Evolutionary conservation across 1,140 invertebrate species (phyloP).

Genomic region (Orius insidiosus): DNA sequence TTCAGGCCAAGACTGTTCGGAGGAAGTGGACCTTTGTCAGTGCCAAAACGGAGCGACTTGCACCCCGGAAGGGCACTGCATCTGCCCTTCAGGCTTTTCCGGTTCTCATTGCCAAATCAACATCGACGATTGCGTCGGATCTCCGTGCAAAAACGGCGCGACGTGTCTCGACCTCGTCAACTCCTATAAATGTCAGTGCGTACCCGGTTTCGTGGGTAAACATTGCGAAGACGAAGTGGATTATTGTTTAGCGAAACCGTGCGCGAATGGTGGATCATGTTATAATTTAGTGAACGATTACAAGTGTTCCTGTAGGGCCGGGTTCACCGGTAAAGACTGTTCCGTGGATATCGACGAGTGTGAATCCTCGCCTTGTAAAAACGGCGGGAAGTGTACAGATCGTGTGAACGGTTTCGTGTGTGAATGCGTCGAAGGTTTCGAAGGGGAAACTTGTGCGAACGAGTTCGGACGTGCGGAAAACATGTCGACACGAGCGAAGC

Average conservation of each 20-base stretch:
- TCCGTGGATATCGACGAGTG: conserved; percentile 74
- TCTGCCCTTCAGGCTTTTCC: conserved; percentile 55
- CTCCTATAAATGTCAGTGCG: conserved; percentile 68
- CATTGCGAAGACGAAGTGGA: conserved; percentile 70
- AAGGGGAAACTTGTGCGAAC: conserved; percentile 46
- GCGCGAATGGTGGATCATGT: conserved; percentile 74
- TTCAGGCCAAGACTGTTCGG: conserved; percentile 68
- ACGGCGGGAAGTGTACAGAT: conserved; percentile 68
- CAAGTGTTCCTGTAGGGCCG: conserved; percentile 56
- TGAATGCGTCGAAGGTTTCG: conserved; percentile 50
- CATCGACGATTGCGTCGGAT: conserved; percentile 69
- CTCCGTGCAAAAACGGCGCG: conserved; percentile 74
- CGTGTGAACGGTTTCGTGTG: conserved; percentile 69
- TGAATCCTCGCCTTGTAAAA: conserved; percentile 55
- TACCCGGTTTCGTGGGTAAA: conserved; percentile 67
- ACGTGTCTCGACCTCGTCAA: conserved; percentile 76
- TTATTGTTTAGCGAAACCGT: conserved; percentile 67
- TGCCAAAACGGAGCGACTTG: conserved; percentile 68
- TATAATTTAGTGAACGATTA: conserved; percentile 66
- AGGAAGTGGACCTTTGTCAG: conserved; percentile 63
- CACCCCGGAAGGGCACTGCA: conserved; percentile 43
- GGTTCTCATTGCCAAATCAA: conserved; percentile 64
- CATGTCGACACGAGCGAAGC: conserved; percentile 27
- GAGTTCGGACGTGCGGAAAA: conserved; percentile 25
- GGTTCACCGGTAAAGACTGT: conserved; percentile 76